Conservation (phyloP, 2,888 invertebrate genomes). For the Tenthredo distinguenda region DNA sequence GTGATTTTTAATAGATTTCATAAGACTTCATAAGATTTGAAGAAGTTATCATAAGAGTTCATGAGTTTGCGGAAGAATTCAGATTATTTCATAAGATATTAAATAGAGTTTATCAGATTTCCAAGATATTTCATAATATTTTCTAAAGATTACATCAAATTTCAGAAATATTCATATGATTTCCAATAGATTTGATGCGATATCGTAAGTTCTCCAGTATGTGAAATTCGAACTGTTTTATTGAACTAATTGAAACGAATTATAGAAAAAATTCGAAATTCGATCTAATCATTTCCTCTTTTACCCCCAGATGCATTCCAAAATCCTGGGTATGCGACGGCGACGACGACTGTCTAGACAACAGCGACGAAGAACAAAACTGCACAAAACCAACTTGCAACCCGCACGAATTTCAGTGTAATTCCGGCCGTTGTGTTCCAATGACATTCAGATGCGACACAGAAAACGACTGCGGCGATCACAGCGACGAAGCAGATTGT, state of each 20-base stretch:
- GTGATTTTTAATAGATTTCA: neutral
- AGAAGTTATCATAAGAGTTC: too few species aligned
- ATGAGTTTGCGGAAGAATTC: too few species aligned
- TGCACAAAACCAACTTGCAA: slow-evolving; percentile 96
- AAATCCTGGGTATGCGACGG: slow-evolving; percentile 98
- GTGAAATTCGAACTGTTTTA: too few species aligned
- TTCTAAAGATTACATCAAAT: neutral
- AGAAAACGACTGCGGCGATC: slow-evolving; percentile 97
- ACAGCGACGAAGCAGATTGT: slow-evolving; percentile 95
- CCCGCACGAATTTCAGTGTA: slow-evolving; percentile 95
- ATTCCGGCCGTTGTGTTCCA: slow-evolving; percentile 95
- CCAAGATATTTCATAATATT: neutral
- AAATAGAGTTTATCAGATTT: neutral
- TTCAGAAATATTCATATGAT: too few species aligned
- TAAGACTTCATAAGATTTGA: neutral
- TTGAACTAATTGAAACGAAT: neutral
- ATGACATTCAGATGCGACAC: slow-evolving; percentile 96
- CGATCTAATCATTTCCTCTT: slow-evolving; percentile 69
- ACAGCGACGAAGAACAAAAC: slow-evolving; percentile 96
- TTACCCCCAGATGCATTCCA: slow-evolving; percentile 87
- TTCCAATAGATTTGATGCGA: too few species aligned
- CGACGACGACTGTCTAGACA: slow-evolving; percentile 97
- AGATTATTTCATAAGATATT: too few species aligned
- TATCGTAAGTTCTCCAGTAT: too few species aligned
- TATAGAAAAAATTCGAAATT: too few species aligned